Evolutionary conservation across 2,888 invertebrate genomes (phyloP).

Genomic region (Cepaea hortensis): DNA sequence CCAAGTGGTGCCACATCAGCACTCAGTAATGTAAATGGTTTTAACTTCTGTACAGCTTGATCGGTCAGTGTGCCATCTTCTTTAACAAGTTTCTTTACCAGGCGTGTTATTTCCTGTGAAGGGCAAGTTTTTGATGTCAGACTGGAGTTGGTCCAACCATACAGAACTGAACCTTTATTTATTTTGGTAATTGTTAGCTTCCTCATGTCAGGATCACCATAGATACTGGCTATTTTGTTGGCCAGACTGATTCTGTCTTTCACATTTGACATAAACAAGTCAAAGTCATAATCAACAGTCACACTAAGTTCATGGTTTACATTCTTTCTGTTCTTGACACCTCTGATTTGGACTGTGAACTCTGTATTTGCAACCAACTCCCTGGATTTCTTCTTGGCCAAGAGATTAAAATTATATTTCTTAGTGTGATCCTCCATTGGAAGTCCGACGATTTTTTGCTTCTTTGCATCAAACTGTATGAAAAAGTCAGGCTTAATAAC

Average conservation of each 20-base stretch:
- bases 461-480: constrained; percentile 91
- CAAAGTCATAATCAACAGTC: constrained; percentile 79
- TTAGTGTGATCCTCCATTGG: constrained; percentile 85
- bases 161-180: constrained; percentile 79
- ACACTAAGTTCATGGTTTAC: constrained; percentile 70
- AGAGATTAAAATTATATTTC: constrained; percentile 85
- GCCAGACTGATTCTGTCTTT: constrained; percentile 87
- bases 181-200: constrained; percentile 86
- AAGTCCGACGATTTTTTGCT: constrained; percentile 92
- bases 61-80: constrained; percentile 74
- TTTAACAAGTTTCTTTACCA: constrained; percentile 79
- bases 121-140: constrained; percentile 86
- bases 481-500: constrained; percentile 80
- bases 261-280: constrained; percentile 84
- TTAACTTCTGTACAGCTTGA: constrained; percentile 61
- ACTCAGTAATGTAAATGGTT: constrained; percentile 59
- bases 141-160: constrained; percentile 89
- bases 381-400: constrained; percentile 84
- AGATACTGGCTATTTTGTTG: constrained; percentile 84
- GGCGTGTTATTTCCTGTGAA: constrained; percentile 83
- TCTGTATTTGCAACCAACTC: constrained; percentile 81
- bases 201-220: constrained; percentile 85
- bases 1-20: constrained; percentile 62
- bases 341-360: constrained; percentile 84
- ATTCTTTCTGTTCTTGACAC: constrained; percentile 40